These are phyloP conservation scores for Electrona antarctica DNA, from an alignment of 2,113 vertebrate genomes.

Conservation along the genomic window DNA sequence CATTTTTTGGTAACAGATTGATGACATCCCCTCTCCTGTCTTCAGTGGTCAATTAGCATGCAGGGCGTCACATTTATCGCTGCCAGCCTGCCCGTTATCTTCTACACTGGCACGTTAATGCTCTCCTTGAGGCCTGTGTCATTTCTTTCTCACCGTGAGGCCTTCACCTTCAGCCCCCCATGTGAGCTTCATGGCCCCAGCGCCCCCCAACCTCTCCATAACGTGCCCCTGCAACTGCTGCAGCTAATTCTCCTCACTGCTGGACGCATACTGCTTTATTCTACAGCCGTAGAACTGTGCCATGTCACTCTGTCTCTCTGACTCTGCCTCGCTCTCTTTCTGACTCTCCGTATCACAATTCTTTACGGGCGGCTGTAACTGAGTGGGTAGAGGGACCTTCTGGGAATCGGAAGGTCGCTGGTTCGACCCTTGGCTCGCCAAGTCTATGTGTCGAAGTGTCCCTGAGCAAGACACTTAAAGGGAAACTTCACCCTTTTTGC, in stretches of 20 bases:
- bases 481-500: too few relatives aligned
- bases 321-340: constrained; percentile 27
- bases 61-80: constrained; percentile 19
- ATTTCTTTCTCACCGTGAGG: constrained; percentile 23
- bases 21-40: constrained; percentile 13
- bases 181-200: constrained; percentile 9
- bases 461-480: too few relatives aligned
- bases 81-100: constrained; percentile 18
- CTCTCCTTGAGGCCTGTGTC: constrained; percentile 18
- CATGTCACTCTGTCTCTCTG: constrained; percentile 9
- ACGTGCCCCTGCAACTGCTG: constrained; percentile 32
- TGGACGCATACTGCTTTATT: constrained; percentile 36
- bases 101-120: constrained; percentile 8
- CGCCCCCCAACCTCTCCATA: constrained; percentile 5
- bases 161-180: constrained; percentile 12
- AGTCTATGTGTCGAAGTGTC: too few relatives aligned
- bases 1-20: constrained; percentile 5
- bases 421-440: too few relatives aligned
- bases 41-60: constrained; percentile 52
- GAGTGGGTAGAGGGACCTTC: too few relatives aligned
- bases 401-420: too few relatives aligned
- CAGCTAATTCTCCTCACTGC: constrained; percentile 47
- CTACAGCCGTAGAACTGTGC: constrained; percentile 28
- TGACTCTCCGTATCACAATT: neutral
- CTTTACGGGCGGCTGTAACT: too few relatives aligned